phyloP scores from a whole-genome alignment of 2,888 invertebrate genomes.

The Xylota sylvarum region DNA sequence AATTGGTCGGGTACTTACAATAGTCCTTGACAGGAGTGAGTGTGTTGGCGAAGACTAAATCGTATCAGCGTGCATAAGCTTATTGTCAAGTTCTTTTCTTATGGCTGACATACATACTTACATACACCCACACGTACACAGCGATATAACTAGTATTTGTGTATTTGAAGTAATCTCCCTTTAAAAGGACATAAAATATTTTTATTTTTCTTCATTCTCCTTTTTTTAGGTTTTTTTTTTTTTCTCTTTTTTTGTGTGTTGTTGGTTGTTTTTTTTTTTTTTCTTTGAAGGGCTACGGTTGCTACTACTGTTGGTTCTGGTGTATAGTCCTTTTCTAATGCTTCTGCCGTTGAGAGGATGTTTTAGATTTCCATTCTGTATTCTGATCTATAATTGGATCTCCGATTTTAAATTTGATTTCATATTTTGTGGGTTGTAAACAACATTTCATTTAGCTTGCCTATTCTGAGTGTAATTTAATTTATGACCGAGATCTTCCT shows the following conservation, averaged over 20 bases:
- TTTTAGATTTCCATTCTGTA: slow-evolving; percentile 40
- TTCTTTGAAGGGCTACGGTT: neutral
- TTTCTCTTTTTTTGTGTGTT: neutral
- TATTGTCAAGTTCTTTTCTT: slow-evolving; percentile 39
- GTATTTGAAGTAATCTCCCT: slow-evolving; percentile 41
- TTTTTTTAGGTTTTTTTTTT: slow-evolving; percentile 1
- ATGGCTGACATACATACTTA: neutral
- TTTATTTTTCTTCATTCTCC: slow-evolving; percentile 13
- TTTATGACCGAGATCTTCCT: slow-evolving; percentile 39
- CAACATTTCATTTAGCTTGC: slow-evolving; percentile 49
- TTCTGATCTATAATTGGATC: slow-evolving; percentile 66
- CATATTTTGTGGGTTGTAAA: slow-evolving; percentile 67
- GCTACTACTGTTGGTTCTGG: neutral
- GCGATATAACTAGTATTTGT: slow-evolving; percentile 4
- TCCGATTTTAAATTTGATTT: slow-evolving; percentile 61
- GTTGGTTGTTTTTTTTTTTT: slow-evolving; percentile 1
- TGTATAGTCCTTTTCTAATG: slow-evolving; percentile 13
- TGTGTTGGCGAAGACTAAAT: slow-evolving; percentile 16
- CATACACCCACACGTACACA: neutral
- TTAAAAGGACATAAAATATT: slow-evolving; percentile 52
- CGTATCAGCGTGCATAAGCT: slow-evolving; percentile 55
- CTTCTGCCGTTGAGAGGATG: slow-evolving; percentile 37
- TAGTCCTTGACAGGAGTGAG: neutral
- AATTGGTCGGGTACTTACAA: slow-evolving; percentile 47
- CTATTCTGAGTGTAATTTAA: slow-evolving; percentile 47